phyloP scores from a whole-genome alignment of 2,888 invertebrate species.

The Pecten maximus region DNA sequence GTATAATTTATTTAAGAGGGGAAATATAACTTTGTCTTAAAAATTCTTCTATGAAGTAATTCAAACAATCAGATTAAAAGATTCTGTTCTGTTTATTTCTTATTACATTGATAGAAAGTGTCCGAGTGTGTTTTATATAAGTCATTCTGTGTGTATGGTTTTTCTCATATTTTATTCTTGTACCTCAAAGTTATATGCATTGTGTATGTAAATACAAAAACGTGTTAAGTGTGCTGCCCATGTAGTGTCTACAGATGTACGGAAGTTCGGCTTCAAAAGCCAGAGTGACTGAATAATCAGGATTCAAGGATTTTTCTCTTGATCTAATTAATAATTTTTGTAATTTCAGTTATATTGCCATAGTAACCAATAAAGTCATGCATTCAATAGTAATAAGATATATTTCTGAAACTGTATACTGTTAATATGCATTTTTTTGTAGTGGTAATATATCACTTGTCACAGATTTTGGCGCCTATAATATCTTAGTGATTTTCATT shows the following conservation, averaged over 20 bases:
- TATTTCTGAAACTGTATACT: too few species aligned
- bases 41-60: background rate
- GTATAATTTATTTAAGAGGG: too few species aligned
- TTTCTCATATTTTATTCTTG: background rate
- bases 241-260: background rate
- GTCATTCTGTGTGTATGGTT: background rate
- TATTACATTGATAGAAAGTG: background rate
- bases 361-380: too few species aligned
- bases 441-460: too few species aligned
- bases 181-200: too few species aligned
- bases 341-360: background rate
- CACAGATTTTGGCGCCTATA: too few species aligned
- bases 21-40: background rate
- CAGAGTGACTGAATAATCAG: background rate
- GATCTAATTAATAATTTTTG: background rate
- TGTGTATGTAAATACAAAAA: background rate
- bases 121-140: background rate
- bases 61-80: background rate
- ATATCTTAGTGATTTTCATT: too few species aligned
- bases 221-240: background rate
- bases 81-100: background rate
- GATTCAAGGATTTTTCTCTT: background rate
- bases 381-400: too few species aligned
- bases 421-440: too few species aligned
- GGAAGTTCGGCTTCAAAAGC: slow-evolving; percentile 11